Evolutionary conservation across 2,797 vertebrate species (phyloP).

Genomic region (Staurois parvus): DNA sequence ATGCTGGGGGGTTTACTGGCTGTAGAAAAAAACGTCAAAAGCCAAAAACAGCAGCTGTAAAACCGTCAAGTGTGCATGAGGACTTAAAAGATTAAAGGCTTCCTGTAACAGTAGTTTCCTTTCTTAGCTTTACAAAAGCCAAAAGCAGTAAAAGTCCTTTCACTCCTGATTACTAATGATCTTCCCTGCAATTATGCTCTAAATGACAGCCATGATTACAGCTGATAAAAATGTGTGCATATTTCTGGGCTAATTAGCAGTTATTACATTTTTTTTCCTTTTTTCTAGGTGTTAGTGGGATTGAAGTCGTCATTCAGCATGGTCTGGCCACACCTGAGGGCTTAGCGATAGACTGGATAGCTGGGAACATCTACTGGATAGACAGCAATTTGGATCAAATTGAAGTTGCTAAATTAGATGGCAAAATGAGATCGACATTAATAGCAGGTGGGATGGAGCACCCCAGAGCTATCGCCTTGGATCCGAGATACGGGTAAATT

Average conservation of each 20-base stretch:
- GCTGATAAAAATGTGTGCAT: not conserved
- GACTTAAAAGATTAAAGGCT: too few relatives aligned
- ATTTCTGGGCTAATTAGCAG: constrained; percentile 19
- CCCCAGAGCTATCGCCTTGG: constrained; percentile 94
- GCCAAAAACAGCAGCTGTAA: too few relatives aligned
- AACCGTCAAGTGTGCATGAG: too few relatives aligned
- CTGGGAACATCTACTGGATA: constrained; percentile 97
- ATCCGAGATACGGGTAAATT: constrained; percentile 92
- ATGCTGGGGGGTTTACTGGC: too few relatives aligned
- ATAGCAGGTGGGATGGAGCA: constrained; percentile 98
- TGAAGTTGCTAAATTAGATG: constrained; percentile 94
- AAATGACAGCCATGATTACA: constrained; percentile 36
- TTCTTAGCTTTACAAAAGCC: not conserved
- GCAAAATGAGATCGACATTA: constrained; percentile 90
- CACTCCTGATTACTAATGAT: constrained; percentile 28
- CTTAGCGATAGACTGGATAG: constrained; percentile 97
- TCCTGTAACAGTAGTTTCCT: too few relatives aligned
- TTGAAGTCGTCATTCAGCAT: constrained; percentile 95
- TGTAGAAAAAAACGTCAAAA: too few relatives aligned
- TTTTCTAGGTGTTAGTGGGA: constrained; percentile 86
- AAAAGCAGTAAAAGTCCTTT: not conserved
- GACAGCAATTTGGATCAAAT: constrained; percentile 99
- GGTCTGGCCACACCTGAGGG: constrained; percentile 97
- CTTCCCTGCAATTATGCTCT: constrained; percentile 1
- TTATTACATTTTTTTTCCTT: not conserved